Evolutionary conservation across 2,888 invertebrate genomes (phyloP), one percentile per base, ranked within the genome.

Genomic region (Augiades crinisus): DNA sequence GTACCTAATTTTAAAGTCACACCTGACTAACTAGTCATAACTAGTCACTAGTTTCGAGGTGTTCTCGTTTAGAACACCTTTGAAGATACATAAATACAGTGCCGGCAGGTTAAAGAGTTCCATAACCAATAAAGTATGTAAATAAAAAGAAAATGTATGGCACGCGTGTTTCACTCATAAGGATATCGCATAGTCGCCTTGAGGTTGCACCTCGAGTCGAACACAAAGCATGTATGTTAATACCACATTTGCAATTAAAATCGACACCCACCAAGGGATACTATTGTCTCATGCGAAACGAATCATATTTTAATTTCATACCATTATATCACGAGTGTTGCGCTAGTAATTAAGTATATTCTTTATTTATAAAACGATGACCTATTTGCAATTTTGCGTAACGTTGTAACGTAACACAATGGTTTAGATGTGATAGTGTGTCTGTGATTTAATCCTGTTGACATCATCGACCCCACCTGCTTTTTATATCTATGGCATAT

Each of bases 181-280:
- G 78, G 76, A 78, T 72, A 72, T 67, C 69, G 63, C 65, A 59
- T 19, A 65, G 60, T 72, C 63, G 75, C 84, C 84, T 84, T 80
- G 78, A 71, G 72, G 72, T 73, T 70, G 67, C 70, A 72, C 79
- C 78, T 77, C 78, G 13, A 81, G 75, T 76, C 80, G 75, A 75
- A 77, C 71, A 85, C 85, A 86, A 85, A 85, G 86, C 81, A 73
- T 75, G 74, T 84, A 88, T 87, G 86, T 77, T 79, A 88, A 88
- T 87, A 73, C 56, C 70, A 60, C 68, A 87, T 88, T 87, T 86
- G 85, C 88, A 88, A 87, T 87, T 87, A 82, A 81, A 77, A 88
- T 87, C 60, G 59, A 72, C 84, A 73, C 86, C 85, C 83, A 81
- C 83, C 64, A 68, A 69, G 81, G 81, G 75, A 80, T 76, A 67